Conservation (phyloP, 2,113 vertebrate species). For the Thryonomys swinderianus region DNA sequence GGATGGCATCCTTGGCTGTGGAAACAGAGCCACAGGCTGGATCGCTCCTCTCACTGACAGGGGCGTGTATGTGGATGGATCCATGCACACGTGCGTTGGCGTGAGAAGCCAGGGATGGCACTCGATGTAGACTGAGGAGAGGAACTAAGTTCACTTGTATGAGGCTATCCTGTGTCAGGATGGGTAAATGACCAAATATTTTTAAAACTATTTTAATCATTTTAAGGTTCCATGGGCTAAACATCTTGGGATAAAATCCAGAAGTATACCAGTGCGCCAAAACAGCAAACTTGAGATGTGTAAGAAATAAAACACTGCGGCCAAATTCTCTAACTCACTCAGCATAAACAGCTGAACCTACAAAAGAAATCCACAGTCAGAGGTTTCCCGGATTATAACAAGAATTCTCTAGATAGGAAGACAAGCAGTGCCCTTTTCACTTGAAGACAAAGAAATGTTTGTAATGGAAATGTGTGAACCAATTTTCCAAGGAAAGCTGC, state of each 20-base stretch:
- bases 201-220: not conserved
- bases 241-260: slow-evolving; percentile 25
- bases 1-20: not conserved
- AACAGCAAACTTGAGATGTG: not conserved
- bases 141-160: slow-evolving; percentile 40
- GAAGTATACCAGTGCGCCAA: not conserved
- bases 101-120: slow-evolving; percentile 1
- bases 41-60: not conserved
- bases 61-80: too few relatives aligned
- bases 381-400: slow-evolving; percentile 43
- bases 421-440: slow-evolving; percentile 60
- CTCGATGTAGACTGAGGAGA: slow-evolving; percentile 57
- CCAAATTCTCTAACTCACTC: slow-evolving; percentile 8
- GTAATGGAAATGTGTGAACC: slow-evolving; percentile 70
- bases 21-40: not conserved
- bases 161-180: not conserved
- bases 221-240: slow-evolving; percentile 20
- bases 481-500: slow-evolving; percentile 43
- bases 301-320: not conserved
- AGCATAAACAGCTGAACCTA: slow-evolving; percentile 17
- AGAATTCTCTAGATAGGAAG: slow-evolving; percentile 37
- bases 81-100: not conserved
- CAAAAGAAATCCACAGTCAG: slow-evolving; percentile 25
- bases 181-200: not conserved
- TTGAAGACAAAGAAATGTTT: slow-evolving; percentile 71